phyloP scores from a whole-genome alignment of 2,888 invertebrate genomes.

The Xestia c-nigrum region DNA sequence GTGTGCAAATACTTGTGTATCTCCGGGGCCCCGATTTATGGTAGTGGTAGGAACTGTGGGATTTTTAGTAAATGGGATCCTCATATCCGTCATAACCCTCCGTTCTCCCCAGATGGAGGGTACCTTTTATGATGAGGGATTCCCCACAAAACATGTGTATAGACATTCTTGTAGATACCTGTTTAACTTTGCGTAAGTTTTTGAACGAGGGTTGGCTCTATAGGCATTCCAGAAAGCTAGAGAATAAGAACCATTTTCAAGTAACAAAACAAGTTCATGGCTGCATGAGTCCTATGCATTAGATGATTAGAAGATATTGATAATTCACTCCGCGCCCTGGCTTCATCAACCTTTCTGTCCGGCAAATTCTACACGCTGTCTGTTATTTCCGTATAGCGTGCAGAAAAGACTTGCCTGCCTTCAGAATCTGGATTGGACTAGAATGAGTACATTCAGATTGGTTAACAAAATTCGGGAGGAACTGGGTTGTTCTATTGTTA shows the following conservation, averaged over 20 bases:
- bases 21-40: not conserved
- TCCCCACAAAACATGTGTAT: not conserved
- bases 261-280: not conserved
- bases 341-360: not conserved
- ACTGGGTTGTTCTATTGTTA: slow-evolving; percentile 60
- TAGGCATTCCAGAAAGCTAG: not conserved
- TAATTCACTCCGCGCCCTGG: not conserved
- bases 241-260: not conserved
- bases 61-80: not conserved
- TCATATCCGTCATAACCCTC: not conserved
- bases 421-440: not conserved
- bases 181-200: not conserved
- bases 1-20: not conserved
- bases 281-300: not conserved
- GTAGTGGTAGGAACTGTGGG: not conserved
- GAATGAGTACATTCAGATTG: slow-evolving; percentile 19
- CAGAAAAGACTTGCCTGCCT: not conserved
- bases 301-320: not conserved
- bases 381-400: not conserved
- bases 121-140: not conserved
- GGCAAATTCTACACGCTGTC: not conserved
- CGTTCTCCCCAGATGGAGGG: not conserved
- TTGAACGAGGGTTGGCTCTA: not conserved
- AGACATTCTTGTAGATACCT: not conserved
- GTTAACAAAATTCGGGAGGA: slow-evolving; percentile 34